phyloP scores from a whole-genome alignment of 1,140 invertebrate species.

The Ooceraea biroi region DNA sequence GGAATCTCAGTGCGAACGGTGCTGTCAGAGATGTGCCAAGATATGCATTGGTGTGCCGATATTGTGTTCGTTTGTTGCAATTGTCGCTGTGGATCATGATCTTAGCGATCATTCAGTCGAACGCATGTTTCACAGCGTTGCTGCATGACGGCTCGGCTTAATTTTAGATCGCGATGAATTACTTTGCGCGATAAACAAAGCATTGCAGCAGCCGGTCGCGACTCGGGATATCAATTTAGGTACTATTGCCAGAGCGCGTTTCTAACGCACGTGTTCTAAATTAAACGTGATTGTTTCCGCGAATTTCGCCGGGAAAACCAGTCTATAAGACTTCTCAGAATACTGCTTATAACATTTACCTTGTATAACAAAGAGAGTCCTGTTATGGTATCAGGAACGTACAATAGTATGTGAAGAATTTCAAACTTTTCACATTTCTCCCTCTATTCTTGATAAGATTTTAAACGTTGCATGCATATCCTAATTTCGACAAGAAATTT shows the following conservation, averaged over 20 bases:
- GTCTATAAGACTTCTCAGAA: slow-evolving; percentile 3
- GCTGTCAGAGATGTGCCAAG: too few relatives aligned
- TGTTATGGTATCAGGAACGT: not conserved
- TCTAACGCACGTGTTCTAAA: not conserved
- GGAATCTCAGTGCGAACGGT: too few relatives aligned
- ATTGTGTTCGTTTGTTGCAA: too few relatives aligned
- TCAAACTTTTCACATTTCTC: not conserved
- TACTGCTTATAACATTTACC: not conserved
- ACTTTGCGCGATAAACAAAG: slow-evolving; percentile 25
- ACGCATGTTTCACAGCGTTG: not conserved
- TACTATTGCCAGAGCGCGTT: not conserved
- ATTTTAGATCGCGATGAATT: slow-evolving; percentile 23
- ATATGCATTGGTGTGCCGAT: too few relatives aligned
- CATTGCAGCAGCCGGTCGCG: not conserved
- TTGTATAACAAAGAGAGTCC: not conserved
- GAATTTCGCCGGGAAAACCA: slow-evolving; percentile 6
- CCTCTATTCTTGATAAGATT: not conserved
- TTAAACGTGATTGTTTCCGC: slow-evolving; percentile 14
- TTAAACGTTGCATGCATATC: not conserved
- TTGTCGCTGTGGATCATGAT: too few relatives aligned
- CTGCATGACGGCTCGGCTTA: not conserved
- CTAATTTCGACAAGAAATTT: slow-evolving; percentile 4
- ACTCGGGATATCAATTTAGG: slow-evolving; percentile 6
- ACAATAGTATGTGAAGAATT: not conserved
- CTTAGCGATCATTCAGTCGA: not conserved